These are phyloP conservation scores for Epizoanthus ramosus DNA, from an alignment of 92 coral and sea anemone genomes.

Conservation along the genomic window DNA sequence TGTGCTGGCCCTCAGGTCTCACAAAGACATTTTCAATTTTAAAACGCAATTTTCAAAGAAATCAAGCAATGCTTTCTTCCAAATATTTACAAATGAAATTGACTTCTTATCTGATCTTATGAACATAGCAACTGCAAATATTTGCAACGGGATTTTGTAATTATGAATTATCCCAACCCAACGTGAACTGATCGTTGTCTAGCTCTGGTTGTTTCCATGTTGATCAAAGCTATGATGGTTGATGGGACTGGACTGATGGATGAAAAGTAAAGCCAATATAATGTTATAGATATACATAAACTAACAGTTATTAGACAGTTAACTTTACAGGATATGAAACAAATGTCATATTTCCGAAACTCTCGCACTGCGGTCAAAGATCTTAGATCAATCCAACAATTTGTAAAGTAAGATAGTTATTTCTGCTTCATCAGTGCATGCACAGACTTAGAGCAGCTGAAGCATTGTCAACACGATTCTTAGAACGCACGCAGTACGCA, in stretches of 20 bases:
- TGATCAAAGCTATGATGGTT: not conserved
- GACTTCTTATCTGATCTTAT: not conserved
- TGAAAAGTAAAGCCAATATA: not conserved
- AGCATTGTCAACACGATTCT: not conserved
- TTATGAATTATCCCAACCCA: not conserved
- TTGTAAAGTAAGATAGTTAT: not conserved
- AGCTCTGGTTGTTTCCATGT: not conserved
- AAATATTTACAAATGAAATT: not conserved
- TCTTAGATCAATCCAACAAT: not conserved
- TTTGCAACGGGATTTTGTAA: not conserved
- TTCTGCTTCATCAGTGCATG: not conserved
- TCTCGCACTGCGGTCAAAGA: no score
- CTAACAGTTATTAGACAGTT: no score
- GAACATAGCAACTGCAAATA: not conserved
- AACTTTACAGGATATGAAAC: no score
- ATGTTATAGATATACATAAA: no score
- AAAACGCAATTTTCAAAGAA: not conserved
- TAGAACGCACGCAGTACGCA: not conserved
- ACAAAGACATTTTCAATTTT: no score
- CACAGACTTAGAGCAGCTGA: slow-evolving; percentile 4
- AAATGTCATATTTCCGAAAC: no score
- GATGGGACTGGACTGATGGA: no score
- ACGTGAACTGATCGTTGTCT: not conserved
- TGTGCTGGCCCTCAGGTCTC: no score
- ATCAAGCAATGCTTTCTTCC: not conserved